Evolutionary conservation across 2,113 vertebrate genomes (phyloP), one percentile per base, ranked within the genome.

Genomic region (Sialia sialis): DNA sequence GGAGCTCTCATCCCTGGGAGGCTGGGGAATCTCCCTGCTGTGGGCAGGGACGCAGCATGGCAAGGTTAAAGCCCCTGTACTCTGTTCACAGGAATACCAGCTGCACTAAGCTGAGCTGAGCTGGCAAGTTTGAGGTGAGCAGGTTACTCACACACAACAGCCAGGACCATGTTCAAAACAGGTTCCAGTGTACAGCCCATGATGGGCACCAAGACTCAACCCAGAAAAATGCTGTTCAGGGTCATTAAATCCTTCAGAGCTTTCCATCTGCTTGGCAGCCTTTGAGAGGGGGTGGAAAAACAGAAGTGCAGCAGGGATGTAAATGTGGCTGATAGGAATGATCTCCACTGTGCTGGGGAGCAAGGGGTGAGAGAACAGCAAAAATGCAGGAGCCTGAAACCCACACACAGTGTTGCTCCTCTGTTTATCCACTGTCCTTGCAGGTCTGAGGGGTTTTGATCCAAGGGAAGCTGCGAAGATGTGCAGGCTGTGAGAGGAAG

Each of bases 31-130:
- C 48, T 49, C 67, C 34, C 10, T 4, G 2, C 1, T 5, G 5
- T 1, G 21, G 68, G 34, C 6, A 23, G n/a, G 18, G 46, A 29
- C 56, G 52, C 15, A 32, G 32, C 49, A 10, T 1, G 17, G 26
- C 5, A 27, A 34, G 30, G 46, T 10, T 39, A 8, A 56, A 74
- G 9, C 1, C 2, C 48, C 21, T 87, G 36, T 4, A 3, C 21
- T 4, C 0, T 0, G 1, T 10, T 52, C 20, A 48, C 32, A 75
- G 38, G 12, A 72, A 30, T 21, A 14, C 1, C 1, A 5, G 19
- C 0, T 70, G n/a, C 27, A 39, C 15, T 11, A 23, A 51, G 32
- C 0, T 19, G 8, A 64, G n/a, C 56, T 4, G 5, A 9, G 3
- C 20, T 41, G 75, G 21, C 12, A 62, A n/a, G 13, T 39, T 26